Evolutionary conservation across 2,888 invertebrate genomes (phyloP).

Genomic region (Dasysyrphus tricinctus): DNA sequence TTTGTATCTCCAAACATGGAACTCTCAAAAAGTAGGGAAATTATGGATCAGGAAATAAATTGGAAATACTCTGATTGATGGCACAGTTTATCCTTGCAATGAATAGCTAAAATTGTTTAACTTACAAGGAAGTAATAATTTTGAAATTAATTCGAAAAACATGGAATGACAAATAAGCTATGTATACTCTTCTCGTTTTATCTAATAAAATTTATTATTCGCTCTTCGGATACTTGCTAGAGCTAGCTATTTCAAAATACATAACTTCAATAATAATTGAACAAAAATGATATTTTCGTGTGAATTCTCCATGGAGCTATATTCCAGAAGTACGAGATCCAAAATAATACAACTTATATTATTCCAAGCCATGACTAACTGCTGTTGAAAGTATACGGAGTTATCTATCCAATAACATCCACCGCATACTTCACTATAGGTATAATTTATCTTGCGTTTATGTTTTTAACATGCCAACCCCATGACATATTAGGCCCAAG

Average conservation of each 20-base stretch:
- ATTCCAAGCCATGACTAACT: neutral
- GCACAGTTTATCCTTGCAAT: too few relatives aligned
- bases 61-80: too few relatives aligned
- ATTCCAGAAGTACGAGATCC: neutral
- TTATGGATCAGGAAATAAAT: too few relatives aligned
- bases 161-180: too few relatives aligned
- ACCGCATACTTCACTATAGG: constrained; percentile 16
- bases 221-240: neutral
- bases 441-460: constrained; percentile 26
- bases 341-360: neutral
- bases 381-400: neutral
- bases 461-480: constrained; percentile 47
- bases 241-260: too few relatives aligned
- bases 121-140: too few relatives aligned
- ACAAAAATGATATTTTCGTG: neutral
- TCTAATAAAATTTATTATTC: too few relatives aligned
- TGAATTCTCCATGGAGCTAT: neutral
- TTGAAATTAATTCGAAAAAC: too few relatives aligned
- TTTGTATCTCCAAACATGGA: too few relatives aligned
- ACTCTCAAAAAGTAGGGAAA: too few relatives aligned
- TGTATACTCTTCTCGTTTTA: too few relatives aligned
- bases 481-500: constrained; percentile 43
- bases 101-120: too few relatives aligned
- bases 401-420: constrained; percentile 22
- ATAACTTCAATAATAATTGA: constrained; percentile 10